Evolutionary conservation across 1,140 invertebrate species (phyloP).

Genomic region (Campodea augens): DNA sequence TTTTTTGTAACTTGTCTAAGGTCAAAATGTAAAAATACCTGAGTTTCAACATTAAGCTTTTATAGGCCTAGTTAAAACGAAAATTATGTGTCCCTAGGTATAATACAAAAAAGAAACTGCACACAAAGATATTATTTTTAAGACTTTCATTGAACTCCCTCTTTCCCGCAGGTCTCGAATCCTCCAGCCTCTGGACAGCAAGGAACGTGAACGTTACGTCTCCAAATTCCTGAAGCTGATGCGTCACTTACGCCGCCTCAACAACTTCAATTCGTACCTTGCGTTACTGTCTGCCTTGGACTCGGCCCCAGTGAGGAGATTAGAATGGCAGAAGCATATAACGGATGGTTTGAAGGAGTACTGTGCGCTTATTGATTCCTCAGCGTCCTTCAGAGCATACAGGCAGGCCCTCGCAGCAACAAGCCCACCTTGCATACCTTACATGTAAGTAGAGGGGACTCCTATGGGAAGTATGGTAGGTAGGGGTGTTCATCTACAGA

Average conservation of each 20-base stretch:
- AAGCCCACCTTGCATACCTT: slow-evolving; percentile 92
- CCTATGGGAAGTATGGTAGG: background rate
- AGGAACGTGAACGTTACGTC: slow-evolving; percentile 88
- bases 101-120: too few species aligned
- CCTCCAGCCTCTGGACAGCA: slow-evolving; percentile 59
- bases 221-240: slow-evolving; percentile 97
- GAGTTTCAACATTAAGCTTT: too few species aligned
- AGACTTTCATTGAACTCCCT: too few species aligned
- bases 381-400: slow-evolving; percentile 87
- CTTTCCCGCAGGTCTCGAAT: slow-evolving; percentile 61
- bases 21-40: too few species aligned
- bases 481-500: too few species aligned
- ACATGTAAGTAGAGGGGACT: slow-evolving; percentile 53
- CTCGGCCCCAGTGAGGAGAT: slow-evolving; percentile 79
- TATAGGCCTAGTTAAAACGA: too few species aligned
- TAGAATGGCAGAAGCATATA: slow-evolving; percentile 83
- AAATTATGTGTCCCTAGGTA: too few species aligned
- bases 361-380: slow-evolving; percentile 86
- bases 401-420: slow-evolving; percentile 82
- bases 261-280: slow-evolving; percentile 97
- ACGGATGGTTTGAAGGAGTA: slow-evolving; percentile 85
- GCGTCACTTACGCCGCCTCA: slow-evolving; percentile 89
- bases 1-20: too few species aligned
- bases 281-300: slow-evolving; percentile 89
- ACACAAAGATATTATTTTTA: too few species aligned